These are phyloP conservation scores for Drosophila mercatorum DNA, from an alignment of 2,888 invertebrate genomes.

Conservation along the genomic window DNA sequence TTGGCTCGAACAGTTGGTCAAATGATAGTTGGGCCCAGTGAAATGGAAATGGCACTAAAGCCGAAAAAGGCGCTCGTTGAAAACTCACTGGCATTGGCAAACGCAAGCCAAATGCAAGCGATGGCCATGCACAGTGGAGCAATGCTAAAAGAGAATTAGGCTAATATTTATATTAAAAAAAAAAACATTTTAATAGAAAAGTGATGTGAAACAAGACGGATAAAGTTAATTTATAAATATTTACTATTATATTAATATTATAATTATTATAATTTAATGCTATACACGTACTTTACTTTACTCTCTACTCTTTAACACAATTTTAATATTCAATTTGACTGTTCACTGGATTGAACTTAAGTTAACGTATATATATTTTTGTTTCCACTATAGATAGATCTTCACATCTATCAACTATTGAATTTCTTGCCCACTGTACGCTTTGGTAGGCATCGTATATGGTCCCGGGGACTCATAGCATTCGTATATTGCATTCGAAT, in stretches of 20 bases:
- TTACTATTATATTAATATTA: not conserved
- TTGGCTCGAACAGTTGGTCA: constrained; percentile 28
- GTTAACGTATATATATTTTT: no score
- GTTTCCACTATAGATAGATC: no score
- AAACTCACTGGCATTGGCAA: constrained; percentile 19
- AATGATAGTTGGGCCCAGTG: constrained; percentile 19
- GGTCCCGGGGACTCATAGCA: constrained; percentile 15
- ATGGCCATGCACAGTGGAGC: constrained; percentile 39
- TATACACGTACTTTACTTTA: no score
- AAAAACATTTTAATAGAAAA: no score
- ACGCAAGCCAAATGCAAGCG: constrained; percentile 2
- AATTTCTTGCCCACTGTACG: constrained; percentile 33
- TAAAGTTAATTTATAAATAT: not conserved
- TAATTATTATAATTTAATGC: no score
- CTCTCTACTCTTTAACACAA: no score
- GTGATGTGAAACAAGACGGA: not conserved
- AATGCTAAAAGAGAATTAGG: not conserved
- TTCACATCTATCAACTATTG: no score
- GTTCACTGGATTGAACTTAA: no score
- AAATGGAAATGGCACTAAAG: constrained; percentile 25
- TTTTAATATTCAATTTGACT: no score
- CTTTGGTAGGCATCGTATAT: constrained; percentile 17
- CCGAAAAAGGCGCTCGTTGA: constrained; percentile 3
- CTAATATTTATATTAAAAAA: not conserved
- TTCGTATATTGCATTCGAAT: constrained; percentile 41